phyloP scores from a whole-genome alignment of 2,113 vertebrate species.

The Macrotis lagotis region DNA sequence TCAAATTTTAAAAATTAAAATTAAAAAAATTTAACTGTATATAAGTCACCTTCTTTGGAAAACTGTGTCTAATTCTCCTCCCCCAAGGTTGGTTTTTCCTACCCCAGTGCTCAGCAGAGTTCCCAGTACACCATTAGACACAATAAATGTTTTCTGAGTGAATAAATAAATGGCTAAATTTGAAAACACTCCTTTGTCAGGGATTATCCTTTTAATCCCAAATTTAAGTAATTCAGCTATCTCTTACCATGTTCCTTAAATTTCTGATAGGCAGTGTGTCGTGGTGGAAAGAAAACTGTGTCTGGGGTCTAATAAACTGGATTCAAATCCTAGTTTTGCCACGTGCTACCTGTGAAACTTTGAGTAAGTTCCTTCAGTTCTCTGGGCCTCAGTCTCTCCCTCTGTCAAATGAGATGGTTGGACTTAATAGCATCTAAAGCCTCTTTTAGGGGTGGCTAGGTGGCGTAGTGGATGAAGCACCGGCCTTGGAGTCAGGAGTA shows the following conservation, averaged over 20 bases:
- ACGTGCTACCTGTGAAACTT: neutral
- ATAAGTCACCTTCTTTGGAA: neutral
- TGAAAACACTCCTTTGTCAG: neutral
- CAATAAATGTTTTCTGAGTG: neutral
- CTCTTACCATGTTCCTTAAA: neutral
- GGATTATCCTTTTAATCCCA: neutral
- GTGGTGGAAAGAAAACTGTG: neutral
- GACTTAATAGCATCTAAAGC: neutral
- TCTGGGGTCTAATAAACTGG: neutral
- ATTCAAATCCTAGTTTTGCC: neutral
- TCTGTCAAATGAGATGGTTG: neutral
- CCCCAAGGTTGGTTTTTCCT: neutral
- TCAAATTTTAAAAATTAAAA: neutral
- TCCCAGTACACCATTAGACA: neutral
- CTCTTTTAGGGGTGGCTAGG: too few species aligned
- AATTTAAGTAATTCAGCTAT: neutral
- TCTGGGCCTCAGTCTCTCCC: neutral
- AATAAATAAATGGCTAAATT: neutral
- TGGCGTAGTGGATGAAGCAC: too few species aligned
- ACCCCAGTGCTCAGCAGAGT: neutral
- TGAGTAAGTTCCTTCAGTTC: neutral
- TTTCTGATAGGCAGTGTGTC: neutral
- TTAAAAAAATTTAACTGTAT: neutral
- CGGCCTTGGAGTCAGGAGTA: too few species aligned
- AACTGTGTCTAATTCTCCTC: neutral